Percentiles rank a stretch among this genome's conserved stretches.
Conservation (phyloP, 2,888 invertebrate genomes). For the Euplexia lucipara region DNA sequence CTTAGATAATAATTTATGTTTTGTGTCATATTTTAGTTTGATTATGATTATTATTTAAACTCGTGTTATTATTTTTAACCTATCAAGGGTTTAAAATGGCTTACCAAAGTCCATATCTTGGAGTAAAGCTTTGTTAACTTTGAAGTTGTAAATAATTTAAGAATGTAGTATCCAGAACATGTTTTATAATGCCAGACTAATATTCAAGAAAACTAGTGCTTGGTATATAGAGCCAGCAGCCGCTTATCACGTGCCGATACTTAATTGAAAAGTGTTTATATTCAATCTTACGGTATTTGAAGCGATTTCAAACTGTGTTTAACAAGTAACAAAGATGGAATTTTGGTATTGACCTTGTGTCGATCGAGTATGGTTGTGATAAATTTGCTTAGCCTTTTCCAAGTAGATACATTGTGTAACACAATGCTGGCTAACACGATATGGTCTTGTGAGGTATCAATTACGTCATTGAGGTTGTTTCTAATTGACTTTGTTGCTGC, state of each 20-base stretch:
- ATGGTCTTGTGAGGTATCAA: slow-evolving; percentile 60
- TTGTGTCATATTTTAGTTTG: slow-evolving; percentile 73
- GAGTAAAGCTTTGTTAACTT: slow-evolving; percentile 58
- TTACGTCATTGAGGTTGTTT: slow-evolving; percentile 64
- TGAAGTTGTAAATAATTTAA: slow-evolving; percentile 52
- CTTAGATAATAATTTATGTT: slow-evolving; percentile 82
- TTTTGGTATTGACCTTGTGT: slow-evolving; percentile 68
- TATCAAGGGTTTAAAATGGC: slow-evolving; percentile 41
- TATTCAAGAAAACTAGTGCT: slow-evolving; percentile 46
- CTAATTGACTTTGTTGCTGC: slow-evolving; percentile 48
- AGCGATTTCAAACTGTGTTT: slow-evolving; percentile 46
- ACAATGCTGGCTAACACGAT: slow-evolving; percentile 64
- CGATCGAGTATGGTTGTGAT: slow-evolving; percentile 70
- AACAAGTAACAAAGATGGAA: slow-evolving; percentile 54
- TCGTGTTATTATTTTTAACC: slow-evolving; percentile 75
- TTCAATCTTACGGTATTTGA: slow-evolving; percentile 56
- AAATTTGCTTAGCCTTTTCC: slow-evolving; percentile 70
- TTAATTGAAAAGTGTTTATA: slow-evolving; percentile 58
- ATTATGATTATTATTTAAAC: slow-evolving; percentile 60
- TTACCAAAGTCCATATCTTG: slow-evolving; percentile 40
- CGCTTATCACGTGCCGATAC: slow-evolving; percentile 51
- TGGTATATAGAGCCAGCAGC: slow-evolving; percentile 47
- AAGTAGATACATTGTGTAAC: slow-evolving; percentile 60
- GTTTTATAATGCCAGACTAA: slow-evolving; percentile 48
- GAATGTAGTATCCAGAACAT: slow-evolving; percentile 33